A percentile compares a stretch with the other conserved stretches of the same genome.
phyloP scores from a whole-genome alignment of 1,140 invertebrate genomes.

The Batillaria attramentaria region DNA sequence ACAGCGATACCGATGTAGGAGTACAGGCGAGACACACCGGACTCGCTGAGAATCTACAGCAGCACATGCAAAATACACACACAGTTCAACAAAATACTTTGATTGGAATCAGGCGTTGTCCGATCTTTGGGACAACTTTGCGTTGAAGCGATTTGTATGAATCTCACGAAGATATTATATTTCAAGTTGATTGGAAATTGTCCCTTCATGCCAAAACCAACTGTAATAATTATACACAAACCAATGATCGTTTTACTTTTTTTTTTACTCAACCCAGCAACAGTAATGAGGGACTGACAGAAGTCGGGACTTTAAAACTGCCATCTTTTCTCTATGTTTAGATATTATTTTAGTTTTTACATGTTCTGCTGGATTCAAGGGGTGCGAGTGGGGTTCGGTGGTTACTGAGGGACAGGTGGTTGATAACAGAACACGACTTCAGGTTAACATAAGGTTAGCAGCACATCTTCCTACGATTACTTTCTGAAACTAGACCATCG shows the following conservation, averaged over 20 bases:
- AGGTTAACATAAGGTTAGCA: neutral
- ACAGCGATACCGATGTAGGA: constrained; percentile 15
- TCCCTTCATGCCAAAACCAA: no score
- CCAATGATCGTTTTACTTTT: neutral
- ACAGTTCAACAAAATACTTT: no score
- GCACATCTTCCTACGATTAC: neutral
- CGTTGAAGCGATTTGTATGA: no score
- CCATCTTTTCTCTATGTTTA: neutral
- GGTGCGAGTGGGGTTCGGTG: neutral
- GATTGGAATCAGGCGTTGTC: no score
- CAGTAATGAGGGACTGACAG: no score
- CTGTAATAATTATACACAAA: neutral
- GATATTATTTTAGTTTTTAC: no score
- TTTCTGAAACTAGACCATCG: no score
- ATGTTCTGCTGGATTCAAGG: neutral
- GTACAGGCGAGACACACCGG: neutral
- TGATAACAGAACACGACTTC: neutral
- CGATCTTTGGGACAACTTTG: no score
- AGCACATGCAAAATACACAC: neutral
- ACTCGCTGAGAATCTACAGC: constrained; percentile 1
- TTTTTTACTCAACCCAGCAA: no score
- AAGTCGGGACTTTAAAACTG: neutral
- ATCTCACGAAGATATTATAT: no score
- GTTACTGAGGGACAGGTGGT: neutral
- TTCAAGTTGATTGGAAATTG: no score